Evolutionary conservation across 2,113 vertebrate genomes (phyloP).

Genomic region (Salvelinus alpinus): DNA sequence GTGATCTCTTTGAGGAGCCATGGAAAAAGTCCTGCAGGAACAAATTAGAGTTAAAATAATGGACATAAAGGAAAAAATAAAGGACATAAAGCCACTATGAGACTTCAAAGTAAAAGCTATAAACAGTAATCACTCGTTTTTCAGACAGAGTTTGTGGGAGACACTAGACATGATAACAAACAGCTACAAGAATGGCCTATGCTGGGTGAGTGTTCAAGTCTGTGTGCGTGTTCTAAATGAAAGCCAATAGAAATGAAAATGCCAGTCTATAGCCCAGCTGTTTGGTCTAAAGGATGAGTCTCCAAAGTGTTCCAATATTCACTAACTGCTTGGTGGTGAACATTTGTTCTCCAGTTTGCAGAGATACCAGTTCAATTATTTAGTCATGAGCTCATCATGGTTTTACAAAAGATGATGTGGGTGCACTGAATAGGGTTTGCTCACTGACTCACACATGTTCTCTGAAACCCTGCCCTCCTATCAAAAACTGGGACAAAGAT

Average conservation of each 20-base stretch:
- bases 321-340: too few species aligned
- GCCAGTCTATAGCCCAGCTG: too few species aligned
- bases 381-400: not conserved
- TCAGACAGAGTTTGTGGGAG: not conserved
- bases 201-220: not conserved
- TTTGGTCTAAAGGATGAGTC: too few species aligned
- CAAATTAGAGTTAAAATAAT: slow-evolving; percentile 10
- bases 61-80: not conserved
- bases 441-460: too few species aligned
- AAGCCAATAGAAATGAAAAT: too few species aligned
- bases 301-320: too few species aligned
- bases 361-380: slow-evolving; percentile 13
- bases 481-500: too few species aligned
- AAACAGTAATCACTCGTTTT: not conserved
- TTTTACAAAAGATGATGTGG: not conserved
- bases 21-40: slow-evolving; percentile 7
- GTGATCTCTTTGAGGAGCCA: slow-evolving; percentile 12
- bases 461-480: too few species aligned
- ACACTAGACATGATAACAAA: not conserved
- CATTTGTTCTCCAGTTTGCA: too few species aligned
- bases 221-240: slow-evolving; percentile 2
- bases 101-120: slow-evolving; percentile 14
- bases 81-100: slow-evolving; percentile 12
- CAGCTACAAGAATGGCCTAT: not conserved
- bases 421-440: not conserved